Conservation (phyloP, 2,113 vertebrate genomes). For the Chunga burmeisteri region DNA sequence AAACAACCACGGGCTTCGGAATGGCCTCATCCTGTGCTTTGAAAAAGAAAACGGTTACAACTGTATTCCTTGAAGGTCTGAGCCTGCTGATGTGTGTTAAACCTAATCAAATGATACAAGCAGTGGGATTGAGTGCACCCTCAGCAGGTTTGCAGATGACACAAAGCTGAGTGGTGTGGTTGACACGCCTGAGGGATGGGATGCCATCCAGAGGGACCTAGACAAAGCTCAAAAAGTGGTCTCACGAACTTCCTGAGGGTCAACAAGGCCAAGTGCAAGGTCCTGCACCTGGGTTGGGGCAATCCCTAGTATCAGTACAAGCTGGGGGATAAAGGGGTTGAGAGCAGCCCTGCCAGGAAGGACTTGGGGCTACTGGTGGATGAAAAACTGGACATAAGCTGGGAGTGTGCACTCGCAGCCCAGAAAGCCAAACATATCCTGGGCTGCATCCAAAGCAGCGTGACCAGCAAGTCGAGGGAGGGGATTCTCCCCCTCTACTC, state of each 20-base stretch:
- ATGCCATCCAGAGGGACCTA: neutral
- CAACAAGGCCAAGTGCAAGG: neutral
- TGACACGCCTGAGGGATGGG: neutral
- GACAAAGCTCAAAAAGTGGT: neutral
- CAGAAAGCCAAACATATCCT: neutral
- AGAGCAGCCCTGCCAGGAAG: neutral
- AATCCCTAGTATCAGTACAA: rapidly evolving
- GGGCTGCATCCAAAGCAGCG: neutral
- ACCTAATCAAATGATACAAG: neutral
- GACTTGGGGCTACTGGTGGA: too few species aligned
- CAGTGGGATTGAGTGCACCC: neutral
- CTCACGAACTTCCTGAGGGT: neutral
- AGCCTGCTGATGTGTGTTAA: neutral
- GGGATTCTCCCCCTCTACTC: neutral
- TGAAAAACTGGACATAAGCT: neutral
- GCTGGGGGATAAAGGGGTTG: neutral
- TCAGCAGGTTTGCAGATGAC: neutral
- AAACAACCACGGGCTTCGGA: neutral
- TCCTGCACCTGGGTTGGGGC: neutral
- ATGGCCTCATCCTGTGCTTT: neutral
- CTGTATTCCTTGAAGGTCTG: neutral
- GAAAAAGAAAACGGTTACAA: neutral
- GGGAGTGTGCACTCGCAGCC: rapidly evolving
- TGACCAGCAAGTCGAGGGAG: neutral
- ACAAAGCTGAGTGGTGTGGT: neutral